A percentile compares a stretch with the other conserved stretches of the same genome.
Evolutionary conservation across 2,797 vertebrate species (phyloP).

Genomic region (Rhabdomys pumilio): DNA sequence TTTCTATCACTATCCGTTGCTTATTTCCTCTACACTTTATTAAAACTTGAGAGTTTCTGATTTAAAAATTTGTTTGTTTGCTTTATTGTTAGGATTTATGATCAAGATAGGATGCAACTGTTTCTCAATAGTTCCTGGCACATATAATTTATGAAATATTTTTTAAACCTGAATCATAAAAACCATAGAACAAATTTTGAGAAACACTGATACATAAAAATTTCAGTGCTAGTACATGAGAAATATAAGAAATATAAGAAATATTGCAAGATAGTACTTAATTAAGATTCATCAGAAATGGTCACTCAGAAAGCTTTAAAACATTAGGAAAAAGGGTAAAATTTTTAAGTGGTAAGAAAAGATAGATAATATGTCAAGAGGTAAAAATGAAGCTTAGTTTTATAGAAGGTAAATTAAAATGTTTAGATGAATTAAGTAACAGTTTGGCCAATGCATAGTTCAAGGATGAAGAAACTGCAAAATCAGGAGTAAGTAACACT

Average conservation of each 20-base stretch:
- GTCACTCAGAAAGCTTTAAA: neutral
- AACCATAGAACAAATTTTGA: neutral
- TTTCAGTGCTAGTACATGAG: neutral
- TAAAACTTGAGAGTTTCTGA: neutral
- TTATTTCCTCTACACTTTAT: neutral
- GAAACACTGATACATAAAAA: neutral
- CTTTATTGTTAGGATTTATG: neutral
- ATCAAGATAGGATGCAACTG: neutral
- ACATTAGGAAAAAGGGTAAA: neutral
- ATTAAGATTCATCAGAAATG: neutral
- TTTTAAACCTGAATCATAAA: neutral
- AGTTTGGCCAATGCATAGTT: neutral
- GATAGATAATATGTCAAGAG: neutral
- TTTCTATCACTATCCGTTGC: neutral
- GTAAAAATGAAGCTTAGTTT: neutral
- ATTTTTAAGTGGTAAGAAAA: neutral
- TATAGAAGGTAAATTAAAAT: neutral
- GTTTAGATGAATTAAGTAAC: neutral
- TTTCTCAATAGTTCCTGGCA: neutral
- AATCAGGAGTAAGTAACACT: neutral
- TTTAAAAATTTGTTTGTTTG: constrained; percentile 1
- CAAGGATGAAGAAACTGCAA: neutral
- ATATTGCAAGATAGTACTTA: neutral
- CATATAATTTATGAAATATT: neutral
- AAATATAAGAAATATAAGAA: neutral